Percentiles rank a stretch among this genome's conserved stretches.
These are phyloP conservation scores for Aplidium turbinatum DNA, from an alignment of 23 tunicate genomes.

Conservation along the genomic window DNA sequence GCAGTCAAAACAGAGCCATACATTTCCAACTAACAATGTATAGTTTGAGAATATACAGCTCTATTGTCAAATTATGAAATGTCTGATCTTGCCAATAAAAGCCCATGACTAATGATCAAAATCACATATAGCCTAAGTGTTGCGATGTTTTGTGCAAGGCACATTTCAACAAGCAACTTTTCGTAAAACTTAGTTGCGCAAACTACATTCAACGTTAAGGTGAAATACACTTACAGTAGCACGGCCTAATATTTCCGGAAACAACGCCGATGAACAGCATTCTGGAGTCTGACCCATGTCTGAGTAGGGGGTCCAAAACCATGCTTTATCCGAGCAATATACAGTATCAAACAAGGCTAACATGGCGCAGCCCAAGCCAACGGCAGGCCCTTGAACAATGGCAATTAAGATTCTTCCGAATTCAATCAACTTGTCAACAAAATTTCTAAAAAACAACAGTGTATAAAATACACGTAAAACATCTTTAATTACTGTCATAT, in stretches of 20 bases:
- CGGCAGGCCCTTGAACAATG: constrained; percentile 73
- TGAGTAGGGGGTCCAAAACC: constrained; percentile 70
- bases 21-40: not conserved
- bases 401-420: constrained; percentile 72
- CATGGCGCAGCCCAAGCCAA: constrained; percentile 78
- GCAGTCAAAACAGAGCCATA: too few species aligned
- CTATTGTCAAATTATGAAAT: too few species aligned
- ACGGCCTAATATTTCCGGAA: constrained; percentile 76
- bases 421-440: constrained; percentile 74
- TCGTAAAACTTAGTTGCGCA: too few species aligned
- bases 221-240: constrained; percentile 7
- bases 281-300: constrained; percentile 81
- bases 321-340: constrained; percentile 78
- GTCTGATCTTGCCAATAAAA: too few species aligned
- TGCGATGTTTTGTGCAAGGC: too few species aligned
- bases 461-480: not conserved
- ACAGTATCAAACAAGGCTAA: constrained; percentile 79
- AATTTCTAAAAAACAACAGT: constrained; percentile 36
- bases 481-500: not conserved
- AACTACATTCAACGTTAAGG: constrained; percentile 24
- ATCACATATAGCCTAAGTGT: too few species aligned
- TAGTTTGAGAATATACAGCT: too few species aligned
- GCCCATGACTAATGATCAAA: too few species aligned
- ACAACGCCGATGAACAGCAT: constrained; percentile 66
- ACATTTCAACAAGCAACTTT: too few species aligned